Evolutionary conservation across 2,797 vertebrate species (phyloP).

Genomic region (Pangasius macronema): DNA sequence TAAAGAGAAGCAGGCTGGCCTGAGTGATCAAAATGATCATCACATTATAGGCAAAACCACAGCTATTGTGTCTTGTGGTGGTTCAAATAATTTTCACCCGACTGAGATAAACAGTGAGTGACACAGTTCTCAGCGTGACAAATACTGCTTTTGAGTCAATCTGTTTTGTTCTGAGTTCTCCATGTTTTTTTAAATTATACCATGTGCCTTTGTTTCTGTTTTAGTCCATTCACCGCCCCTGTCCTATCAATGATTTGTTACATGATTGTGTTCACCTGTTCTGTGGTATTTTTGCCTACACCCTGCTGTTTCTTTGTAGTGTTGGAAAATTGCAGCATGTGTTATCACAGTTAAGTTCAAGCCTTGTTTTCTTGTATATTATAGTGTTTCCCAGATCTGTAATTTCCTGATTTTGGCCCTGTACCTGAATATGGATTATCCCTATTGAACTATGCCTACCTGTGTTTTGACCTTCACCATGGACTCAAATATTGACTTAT

Average conservation of each 20-base stretch:
- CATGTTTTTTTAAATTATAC: neutral
- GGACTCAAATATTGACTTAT: neutral
- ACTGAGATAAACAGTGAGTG: neutral
- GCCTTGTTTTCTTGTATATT: neutral
- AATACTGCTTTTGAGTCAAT: neutral
- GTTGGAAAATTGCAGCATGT: neutral
- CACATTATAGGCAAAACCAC: neutral
- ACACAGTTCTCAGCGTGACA: neutral
- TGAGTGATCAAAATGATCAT: neutral
- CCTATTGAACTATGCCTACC: neutral
- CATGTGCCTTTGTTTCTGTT: neutral
- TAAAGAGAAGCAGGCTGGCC: neutral
- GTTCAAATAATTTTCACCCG: neutral
- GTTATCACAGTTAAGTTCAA: neutral
- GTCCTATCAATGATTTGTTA: neutral
- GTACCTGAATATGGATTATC: neutral
- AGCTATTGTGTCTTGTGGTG: neutral
- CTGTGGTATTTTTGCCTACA: neutral
- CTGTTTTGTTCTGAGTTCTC: neutral
- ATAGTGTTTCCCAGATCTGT: neutral
- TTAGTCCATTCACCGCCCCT: neutral
- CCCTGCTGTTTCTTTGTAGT: neutral
- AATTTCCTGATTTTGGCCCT: neutral
- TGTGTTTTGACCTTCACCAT: neutral
- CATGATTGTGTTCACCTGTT: neutral